These are phyloP conservation scores for Crotalus horridus DNA, from an alignment of 2,113 vertebrate genomes.

Conservation along the genomic window DNA sequence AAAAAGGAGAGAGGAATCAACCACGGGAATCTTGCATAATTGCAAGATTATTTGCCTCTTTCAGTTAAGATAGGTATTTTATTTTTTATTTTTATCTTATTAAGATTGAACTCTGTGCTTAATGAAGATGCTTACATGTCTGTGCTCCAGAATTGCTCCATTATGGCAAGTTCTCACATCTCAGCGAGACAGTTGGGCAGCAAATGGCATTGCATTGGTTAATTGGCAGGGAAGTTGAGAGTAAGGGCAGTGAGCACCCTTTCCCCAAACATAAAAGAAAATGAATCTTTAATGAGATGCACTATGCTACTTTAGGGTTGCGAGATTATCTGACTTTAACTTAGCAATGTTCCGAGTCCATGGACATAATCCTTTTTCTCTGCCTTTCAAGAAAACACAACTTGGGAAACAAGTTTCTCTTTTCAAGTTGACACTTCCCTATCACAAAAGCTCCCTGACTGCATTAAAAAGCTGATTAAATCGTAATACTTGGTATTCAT, in stretches of 20 bases:
- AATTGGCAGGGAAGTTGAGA: background rate
- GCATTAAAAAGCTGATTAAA: conserved; percentile 23
- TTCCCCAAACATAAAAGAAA: conserved; percentile 18
- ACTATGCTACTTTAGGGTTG: background rate
- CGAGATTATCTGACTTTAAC: background rate
- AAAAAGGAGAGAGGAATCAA: background rate
- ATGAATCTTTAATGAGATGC: conserved; percentile 20
- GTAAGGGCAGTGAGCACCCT: rapidly evolving
- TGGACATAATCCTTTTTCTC: background rate
- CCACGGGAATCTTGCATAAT: rapidly evolving
- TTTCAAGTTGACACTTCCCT: conserved; percentile 26
- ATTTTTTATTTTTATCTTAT: background rate
- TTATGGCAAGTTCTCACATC: conserved; percentile 13
- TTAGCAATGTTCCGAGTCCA: conserved; percentile 18
- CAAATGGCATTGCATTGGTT: background rate
- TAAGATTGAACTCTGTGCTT: rapidly evolving
- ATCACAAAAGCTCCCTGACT: conserved; percentile 2
- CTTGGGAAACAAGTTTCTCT: background rate
- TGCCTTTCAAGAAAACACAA: conserved; percentile 6
- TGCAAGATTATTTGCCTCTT: background rate
- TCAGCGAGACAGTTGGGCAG: background rate
- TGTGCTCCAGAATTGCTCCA: background rate
- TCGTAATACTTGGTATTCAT: conserved; percentile 26
- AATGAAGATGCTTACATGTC: background rate
- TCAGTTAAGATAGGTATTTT: background rate